These are phyloP conservation scores for Athene cunicularia DNA, from an alignment of 2,113 vertebrate species.

Conservation along the genomic window DNA sequence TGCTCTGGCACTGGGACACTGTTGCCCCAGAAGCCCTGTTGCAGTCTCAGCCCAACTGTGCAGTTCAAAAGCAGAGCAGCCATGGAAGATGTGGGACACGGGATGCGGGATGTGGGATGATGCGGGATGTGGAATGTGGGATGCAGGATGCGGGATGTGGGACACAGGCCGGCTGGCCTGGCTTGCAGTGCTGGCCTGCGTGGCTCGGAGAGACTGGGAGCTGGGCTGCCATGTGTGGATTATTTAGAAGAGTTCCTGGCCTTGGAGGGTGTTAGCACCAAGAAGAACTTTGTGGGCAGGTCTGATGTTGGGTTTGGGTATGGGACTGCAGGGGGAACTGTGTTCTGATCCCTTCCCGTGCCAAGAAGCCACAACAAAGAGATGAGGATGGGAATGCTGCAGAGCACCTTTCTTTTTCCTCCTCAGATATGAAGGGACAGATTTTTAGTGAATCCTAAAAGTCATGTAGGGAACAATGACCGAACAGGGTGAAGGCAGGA, in stretches of 20 bases:
- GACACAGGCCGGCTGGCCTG: background rate
- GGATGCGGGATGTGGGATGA: background rate
- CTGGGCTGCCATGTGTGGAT: background rate
- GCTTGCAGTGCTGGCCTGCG: background rate
- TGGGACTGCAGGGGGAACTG: background rate
- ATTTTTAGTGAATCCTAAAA: background rate
- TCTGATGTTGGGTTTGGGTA: background rate
- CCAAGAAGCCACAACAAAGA: background rate
- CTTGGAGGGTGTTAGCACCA: accelerated
- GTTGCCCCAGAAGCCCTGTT: background rate
- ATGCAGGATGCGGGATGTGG: background rate
- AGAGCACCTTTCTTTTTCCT: background rate
- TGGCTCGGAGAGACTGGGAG: background rate
- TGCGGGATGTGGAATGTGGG: background rate
- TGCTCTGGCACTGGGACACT: background rate
- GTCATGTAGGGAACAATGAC: accelerated
- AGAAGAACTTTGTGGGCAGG: background rate
- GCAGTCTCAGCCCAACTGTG: background rate
- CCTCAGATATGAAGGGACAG: background rate
- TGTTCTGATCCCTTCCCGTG: background rate
- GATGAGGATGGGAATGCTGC: background rate
- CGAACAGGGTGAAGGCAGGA: background rate
- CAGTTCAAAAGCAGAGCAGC: background rate
- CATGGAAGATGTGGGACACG: background rate
- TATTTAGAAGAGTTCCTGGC: background rate